Evolutionary conservation across 2,113 vertebrate genomes (phyloP).

Genomic region (Suricata suricatta): DNA sequence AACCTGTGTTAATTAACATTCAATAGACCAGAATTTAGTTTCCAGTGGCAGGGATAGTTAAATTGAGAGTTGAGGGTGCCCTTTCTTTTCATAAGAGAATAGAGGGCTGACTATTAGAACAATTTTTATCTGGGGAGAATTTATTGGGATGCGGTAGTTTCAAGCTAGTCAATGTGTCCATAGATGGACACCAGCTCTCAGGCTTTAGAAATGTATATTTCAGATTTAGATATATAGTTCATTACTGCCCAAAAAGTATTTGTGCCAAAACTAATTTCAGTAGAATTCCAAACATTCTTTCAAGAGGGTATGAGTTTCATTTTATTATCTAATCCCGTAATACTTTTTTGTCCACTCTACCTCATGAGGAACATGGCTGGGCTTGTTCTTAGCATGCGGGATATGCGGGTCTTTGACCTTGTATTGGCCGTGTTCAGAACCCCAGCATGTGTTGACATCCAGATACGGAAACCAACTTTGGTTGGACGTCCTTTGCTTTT

Average conservation of each 20-base stretch:
- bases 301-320: slow-evolving; percentile 72
- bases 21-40: slow-evolving; percentile 57
- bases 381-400: slow-evolving; percentile 74
- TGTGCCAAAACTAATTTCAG: slow-evolving; percentile 21
- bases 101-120: background rate
- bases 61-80: background rate
- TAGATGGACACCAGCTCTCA: background rate
- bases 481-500: slow-evolving; percentile 72
- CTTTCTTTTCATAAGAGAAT: background rate
- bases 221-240: background rate
- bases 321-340: slow-evolving; percentile 79
- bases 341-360: slow-evolving; percentile 78
- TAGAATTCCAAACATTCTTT: slow-evolving; percentile 66
- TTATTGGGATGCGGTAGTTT: background rate
- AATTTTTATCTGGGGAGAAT: slow-evolving; percentile 17
- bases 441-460: slow-evolving; percentile 70
- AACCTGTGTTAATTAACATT: slow-evolving; percentile 71
- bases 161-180: background rate
- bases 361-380: slow-evolving; percentile 70
- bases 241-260: slow-evolving; percentile 2
- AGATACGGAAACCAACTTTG: slow-evolving; percentile 73
- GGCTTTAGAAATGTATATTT: slow-evolving; percentile 24
- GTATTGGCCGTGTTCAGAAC: slow-evolving; percentile 74
- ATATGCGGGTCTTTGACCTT: slow-evolving; percentile 80
- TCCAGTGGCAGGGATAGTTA: background rate